Evolutionary conservation across 2,797 vertebrate genomes (phyloP), one percentile per base, ranked within the genome.

Genomic region (Tympanoctomys barrerae): DNA sequence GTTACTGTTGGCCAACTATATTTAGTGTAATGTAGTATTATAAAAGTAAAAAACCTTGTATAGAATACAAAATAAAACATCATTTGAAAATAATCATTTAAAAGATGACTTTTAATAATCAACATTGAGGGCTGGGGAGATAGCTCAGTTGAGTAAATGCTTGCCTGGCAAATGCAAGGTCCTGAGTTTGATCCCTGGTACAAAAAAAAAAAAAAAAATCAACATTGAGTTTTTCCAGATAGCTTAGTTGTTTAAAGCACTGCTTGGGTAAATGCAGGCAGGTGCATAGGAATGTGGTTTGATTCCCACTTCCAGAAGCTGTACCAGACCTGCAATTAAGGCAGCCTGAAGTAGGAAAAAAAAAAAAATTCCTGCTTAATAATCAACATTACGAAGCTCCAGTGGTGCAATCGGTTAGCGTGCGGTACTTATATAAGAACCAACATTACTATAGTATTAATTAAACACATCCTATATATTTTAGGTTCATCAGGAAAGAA

Each of bases 31-130:
- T 49, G 46, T 49, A 49, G 46, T 73, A 24, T 26, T 96, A 78
- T 57, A 81, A 71, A 89, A 95, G 14, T 83, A 89, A 96, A 91
- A 91, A 79, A 26, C 28, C 14, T 54, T 89, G 9, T 52, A 93
- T 19, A 85, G 49, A n/a, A 83, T 64, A 87, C 16, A 91, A 89
- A 75, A 86, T 66, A 88, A 90, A 95, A 89, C 54, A 62, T 24
- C 14, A 59, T 62, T 95, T 91, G 42, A 62, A 91, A 77, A 52
- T 77, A 78, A 46, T 5, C 49, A 39, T 78, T 93, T 80, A 88
- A 94, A 93, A 94, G n/a, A 54, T 86, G 6, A 93, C 9, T 68
- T 91, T 90, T 57, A 96, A 92, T 36, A 42, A 91, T 70, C 39
- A 82, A 91, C 88, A 49, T 10, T 39, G 39, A 39, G 39, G 39